Base-by-base conservation (phyloP, 1,140 invertebrate genomes). In the Anastrepha obliqua region DNA sequence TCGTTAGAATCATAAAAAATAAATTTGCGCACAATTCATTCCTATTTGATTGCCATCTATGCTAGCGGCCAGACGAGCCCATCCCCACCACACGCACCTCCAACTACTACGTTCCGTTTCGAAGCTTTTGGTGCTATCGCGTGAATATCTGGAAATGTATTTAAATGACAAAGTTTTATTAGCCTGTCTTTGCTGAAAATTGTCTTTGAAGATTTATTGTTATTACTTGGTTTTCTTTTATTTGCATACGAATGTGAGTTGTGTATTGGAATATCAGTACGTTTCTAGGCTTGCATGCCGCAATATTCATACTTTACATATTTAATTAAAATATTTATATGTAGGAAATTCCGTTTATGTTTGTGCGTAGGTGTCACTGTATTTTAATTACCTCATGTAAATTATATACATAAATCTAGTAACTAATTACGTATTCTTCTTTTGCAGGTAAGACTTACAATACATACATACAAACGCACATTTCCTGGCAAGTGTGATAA, bases 1-100 rank as follows among this genome's bases (percentile, higher is more conserved):
- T 81, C 74, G 74, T 81, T 81, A 81, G 55, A 81, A 81, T 55
- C 74, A 55, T 81, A 81, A 81, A 81, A 81, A 81, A 81, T 81
- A 81, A 81, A 81, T 81, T 81, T 81, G 17, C 44, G 47, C 47
- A 29, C 74, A 81, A 81, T 81, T 81, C 51, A 51, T 81, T 81
- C 47, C 74, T 51, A 58, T 81, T 81, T 81, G 74, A 81, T 81
- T 81, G 74, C n/a, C 44, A 81, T 81, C 74, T 81, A 11, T 81
- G 42, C 67, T 17, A 13, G 67, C 67, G 42, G 67, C 67, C 42
- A 74, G 67, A 17, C 42, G 13, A 67, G 29, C 20, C 39, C 29
- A 29, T 13, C 29, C 13, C 39, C 13, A 20, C n/a, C 39, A 29
- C 6, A 39, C 1, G 3, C 29, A 67, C 20, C 64, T 67, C 29